phyloP scores from a whole-genome alignment of 2,888 invertebrate species.

The Agriopis marginaria region DNA sequence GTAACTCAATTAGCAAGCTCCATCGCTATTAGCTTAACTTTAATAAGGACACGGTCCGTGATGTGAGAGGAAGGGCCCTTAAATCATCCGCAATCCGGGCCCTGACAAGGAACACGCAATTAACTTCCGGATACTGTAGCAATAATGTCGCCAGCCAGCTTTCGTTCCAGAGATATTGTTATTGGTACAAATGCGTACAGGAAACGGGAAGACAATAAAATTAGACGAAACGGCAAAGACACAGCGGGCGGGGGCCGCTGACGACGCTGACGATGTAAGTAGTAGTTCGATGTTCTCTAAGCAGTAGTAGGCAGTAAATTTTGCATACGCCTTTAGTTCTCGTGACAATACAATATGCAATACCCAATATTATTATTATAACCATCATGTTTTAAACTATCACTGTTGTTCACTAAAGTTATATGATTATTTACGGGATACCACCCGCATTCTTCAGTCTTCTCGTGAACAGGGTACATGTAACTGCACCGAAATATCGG shows the following conservation, averaged over 20 bases:
- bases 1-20: constrained; percentile 29
- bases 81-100: constrained; percentile 59
- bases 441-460: too few relatives aligned
- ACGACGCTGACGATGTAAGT: background rate
- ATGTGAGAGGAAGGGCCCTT: constrained; percentile 42
- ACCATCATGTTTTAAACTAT: too few relatives aligned
- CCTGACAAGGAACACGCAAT: constrained; percentile 68
- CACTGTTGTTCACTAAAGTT: too few relatives aligned
- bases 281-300: background rate
- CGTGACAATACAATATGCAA: too few relatives aligned
- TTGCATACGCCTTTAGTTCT: too few relatives aligned
- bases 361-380: too few relatives aligned
- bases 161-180: constrained; percentile 44
- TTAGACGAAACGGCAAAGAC: constrained; percentile 10
- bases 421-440: too few relatives aligned
- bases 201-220: constrained; percentile 18
- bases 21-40: constrained; percentile 29
- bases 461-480: too few relatives aligned
- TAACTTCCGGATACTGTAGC: constrained; percentile 63
- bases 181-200: constrained; percentile 25
- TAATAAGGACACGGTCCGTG: constrained; percentile 33
- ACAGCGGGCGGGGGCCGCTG: background rate
- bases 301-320: too few relatives aligned
- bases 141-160: constrained; percentile 54
- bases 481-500: too few relatives aligned